These are phyloP conservation scores for Protodeltote pygarga DNA, from an alignment of 2,888 invertebrate genomes.

Conservation along the genomic window DNA sequence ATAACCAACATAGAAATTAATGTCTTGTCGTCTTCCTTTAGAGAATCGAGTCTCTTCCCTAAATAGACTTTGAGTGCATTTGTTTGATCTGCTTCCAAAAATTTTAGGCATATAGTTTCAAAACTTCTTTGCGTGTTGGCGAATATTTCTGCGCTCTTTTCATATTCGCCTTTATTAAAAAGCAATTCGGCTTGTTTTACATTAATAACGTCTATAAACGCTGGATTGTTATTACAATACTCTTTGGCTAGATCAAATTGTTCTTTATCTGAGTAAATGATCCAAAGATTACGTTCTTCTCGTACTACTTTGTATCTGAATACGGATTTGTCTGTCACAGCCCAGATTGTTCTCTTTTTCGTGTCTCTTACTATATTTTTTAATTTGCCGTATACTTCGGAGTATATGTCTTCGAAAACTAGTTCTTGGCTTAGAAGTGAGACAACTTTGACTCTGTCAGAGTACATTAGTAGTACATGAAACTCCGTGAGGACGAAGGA, in stretches of 20 bases:
- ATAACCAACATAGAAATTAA: slow-evolving; percentile 97
- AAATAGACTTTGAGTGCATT: slow-evolving; percentile 96
- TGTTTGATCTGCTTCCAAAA: slow-evolving; percentile 92
- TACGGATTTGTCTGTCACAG: slow-evolving; percentile 93
- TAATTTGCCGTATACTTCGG: slow-evolving; percentile 93
- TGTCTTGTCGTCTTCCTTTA: slow-evolving; percentile 92
- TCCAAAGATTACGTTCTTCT: slow-evolving; percentile 96
- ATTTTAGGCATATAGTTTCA: slow-evolving; percentile 97
- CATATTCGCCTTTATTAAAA: slow-evolving; percentile 92
- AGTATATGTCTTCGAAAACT: slow-evolving; percentile 94
- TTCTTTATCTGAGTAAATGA: slow-evolving; percentile 94
- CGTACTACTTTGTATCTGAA: slow-evolving; percentile 94
- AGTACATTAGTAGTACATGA: slow-evolving; percentile 94
- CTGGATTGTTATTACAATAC: slow-evolving; percentile 93
- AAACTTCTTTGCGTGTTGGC: slow-evolving; percentile 97
- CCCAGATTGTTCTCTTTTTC: slow-evolving; percentile 93
- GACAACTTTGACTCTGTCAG: slow-evolving; percentile 93
- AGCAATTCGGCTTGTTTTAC: slow-evolving; percentile 95
- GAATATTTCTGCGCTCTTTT: slow-evolving; percentile 94
- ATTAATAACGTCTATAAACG: slow-evolving; percentile 93
- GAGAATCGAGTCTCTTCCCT: slow-evolving; percentile 92
- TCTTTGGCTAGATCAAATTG: slow-evolving; percentile 95
- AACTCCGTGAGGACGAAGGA: slow-evolving; percentile 96
- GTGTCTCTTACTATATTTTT: slow-evolving; percentile 94
- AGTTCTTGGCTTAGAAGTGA: slow-evolving; percentile 94